Evolutionary conservation across 2,888 invertebrate species (phyloP), one percentile per base, ranked within the genome.

Genomic region (Piscicola geometra): DNA sequence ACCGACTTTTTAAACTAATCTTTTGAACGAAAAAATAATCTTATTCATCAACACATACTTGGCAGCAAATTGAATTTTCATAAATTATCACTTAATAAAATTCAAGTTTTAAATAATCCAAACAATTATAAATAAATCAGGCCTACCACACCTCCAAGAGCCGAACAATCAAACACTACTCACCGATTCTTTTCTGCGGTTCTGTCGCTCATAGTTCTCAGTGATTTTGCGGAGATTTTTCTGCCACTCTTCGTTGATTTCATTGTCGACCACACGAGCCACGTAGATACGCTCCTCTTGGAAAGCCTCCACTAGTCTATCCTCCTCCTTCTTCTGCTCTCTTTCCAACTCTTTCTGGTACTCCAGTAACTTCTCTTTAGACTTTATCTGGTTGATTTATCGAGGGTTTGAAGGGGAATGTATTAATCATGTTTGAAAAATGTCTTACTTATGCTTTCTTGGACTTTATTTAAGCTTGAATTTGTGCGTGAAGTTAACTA

Each of bases 231-330:
- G 80, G 21, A 86, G 81, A 56, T 81, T 81, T 66, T 79, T 79
- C 78, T 86, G 84, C 85, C 85, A 85, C 78, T 85, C 85, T 68
- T 91, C 91, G 87, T 91, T 89, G 84, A 93, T 91, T 88, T 97
- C 95, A 79, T 92, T 91, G 82, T 93, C 90, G 83, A 98, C 93
- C 84, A 93, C 89, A 84, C 91, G 90, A 84, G 94, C 93, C 85
- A 97, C 95, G 84, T 93, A 74, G 68, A 81, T 79, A 12, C 84
- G 76, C 71, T 83, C 81, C 69, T 81, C 79, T 36, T 81, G 81
- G 79, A 84, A 83, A 28, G 80, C 80, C 33, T 80, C 72, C 74
- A 83, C 78, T 75, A 85, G 79, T 67, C 79, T 79, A 79, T 85
- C 85, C 76, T 86, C 86, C 78, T 85, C 85, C 41, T 80, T 78